Percentiles rank a stretch among this genome's conserved stretches.
Conservation (phyloP, 2,113 vertebrate species). For the Pogonocichla stellata region DNA sequence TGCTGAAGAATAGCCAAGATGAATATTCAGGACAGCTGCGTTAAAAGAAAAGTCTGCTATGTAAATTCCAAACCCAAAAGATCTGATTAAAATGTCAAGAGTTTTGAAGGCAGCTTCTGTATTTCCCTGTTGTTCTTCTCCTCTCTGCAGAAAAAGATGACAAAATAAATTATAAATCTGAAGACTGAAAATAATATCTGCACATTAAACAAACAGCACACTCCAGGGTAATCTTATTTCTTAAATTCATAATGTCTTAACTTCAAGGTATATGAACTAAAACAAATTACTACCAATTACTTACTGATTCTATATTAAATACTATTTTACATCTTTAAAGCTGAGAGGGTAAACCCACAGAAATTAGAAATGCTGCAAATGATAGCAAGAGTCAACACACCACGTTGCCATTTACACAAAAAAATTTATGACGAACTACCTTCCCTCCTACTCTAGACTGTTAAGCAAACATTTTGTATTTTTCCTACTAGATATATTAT, state of each 20-base stretch:
- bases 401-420: neutral
- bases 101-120: constrained; percentile 59
- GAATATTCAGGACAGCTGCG: constrained; percentile 14
- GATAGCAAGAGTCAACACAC: neutral
- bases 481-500: neutral
- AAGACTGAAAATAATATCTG: neutral
- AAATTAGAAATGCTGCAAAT: neutral
- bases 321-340: neutral
- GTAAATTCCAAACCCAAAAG: constrained; percentile 30
- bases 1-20: constrained; percentile 32
- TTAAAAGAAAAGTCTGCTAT: constrained; percentile 48
- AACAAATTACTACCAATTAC: neutral
- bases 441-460: neutral
- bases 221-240: neutral
- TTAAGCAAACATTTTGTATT: neutral
- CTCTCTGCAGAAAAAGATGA: constrained; percentile 65
- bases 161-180: constrained; percentile 35
- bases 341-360: neutral
- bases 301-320: neutral
- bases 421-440: neutral
- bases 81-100: constrained; percentile 20
- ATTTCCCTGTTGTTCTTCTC: constrained; percentile 42
- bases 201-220: neutral
- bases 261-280: neutral
- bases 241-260: neutral